Evolutionary conservation across 2,797 vertebrate species (phyloP).

Genomic region (Pseudomugil tenellus): DNA sequence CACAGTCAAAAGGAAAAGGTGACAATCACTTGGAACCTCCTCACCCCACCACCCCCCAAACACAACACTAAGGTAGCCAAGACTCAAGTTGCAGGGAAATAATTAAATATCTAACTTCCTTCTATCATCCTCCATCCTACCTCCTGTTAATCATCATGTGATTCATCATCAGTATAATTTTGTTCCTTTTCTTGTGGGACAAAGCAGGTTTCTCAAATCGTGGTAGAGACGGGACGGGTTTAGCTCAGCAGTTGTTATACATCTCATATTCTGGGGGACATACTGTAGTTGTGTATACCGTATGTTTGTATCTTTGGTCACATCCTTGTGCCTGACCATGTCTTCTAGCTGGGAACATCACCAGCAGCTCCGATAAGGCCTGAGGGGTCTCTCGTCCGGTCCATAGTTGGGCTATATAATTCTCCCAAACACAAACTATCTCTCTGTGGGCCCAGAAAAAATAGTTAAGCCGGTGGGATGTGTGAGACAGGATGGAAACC

Average conservation of each 20-base stretch:
- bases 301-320: slow-evolving; percentile 5
- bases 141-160: slow-evolving; percentile 51
- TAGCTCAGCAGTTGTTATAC: too few relatives aligned
- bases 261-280: slow-evolving; percentile 58
- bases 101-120: slow-evolving; percentile 21
- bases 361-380: slow-evolving; percentile 48
- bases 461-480: slow-evolving; percentile 42
- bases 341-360: slow-evolving; percentile 31
- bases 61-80: slow-evolving; percentile 28
- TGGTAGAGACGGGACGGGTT: slow-evolving; percentile 28
- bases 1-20: slow-evolving; percentile 64
- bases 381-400: slow-evolving; percentile 38
- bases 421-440: slow-evolving; percentile 50
- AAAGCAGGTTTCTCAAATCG: slow-evolving; percentile 25
- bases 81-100: slow-evolving; percentile 31
- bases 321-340: slow-evolving; percentile 12
- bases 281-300: slow-evolving; percentile 16
- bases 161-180: slow-evolving; percentile 38
- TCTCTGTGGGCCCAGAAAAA: slow-evolving; percentile 45
- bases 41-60: slow-evolving; percentile 4
- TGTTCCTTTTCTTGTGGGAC: slow-evolving; percentile 23
- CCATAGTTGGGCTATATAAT: slow-evolving; percentile 52
- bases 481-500: too few relatives aligned
- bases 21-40: slow-evolving; percentile 47
- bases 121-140: slow-evolving; percentile 17